Evolutionary conservation across 2,113 vertebrate genomes (phyloP).

Genomic region (Lagopus leucura): DNA sequence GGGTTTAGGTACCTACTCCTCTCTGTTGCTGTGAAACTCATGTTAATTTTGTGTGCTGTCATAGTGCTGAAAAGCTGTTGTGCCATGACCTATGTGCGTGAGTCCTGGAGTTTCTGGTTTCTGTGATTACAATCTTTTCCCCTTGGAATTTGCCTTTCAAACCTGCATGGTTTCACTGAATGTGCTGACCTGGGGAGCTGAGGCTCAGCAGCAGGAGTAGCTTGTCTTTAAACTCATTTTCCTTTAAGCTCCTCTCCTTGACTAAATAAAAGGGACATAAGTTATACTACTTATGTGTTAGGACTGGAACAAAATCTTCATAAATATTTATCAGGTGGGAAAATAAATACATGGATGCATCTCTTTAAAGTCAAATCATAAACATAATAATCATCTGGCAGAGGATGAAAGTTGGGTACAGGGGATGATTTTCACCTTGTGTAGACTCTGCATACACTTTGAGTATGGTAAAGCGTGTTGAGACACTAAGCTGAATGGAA

Average conservation of each 20-base stretch:
- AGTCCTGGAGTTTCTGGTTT: not conserved
- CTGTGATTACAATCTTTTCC: not conserved
- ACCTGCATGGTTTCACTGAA: not conserved
- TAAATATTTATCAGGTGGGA: slow-evolving; percentile 39
- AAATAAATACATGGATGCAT: not conserved
- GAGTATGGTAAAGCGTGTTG: accelerated
- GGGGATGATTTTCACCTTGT: not conserved
- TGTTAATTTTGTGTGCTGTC: not conserved
- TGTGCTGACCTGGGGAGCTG: not conserved
- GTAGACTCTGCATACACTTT: accelerated
- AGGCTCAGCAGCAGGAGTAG: not conserved
- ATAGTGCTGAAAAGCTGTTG: not conserved
- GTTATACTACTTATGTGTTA: not conserved
- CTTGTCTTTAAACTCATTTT: not conserved
- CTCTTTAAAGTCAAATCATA: not conserved
- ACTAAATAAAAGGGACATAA: slow-evolving; percentile 14
- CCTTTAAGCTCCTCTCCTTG: not conserved
- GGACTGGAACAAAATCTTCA: not conserved
- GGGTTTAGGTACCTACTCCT: not conserved
- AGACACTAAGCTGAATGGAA: not conserved
- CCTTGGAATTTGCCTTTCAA: not conserved
- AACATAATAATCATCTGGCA: not conserved
- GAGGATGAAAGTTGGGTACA: not conserved
- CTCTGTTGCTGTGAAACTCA: not conserved
- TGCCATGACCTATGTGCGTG: not conserved